A percentile compares a stretch with the other conserved stretches of the same genome.
phyloP scores from a whole-genome alignment of 2,113 vertebrate species.

The Siniperca knerii region DNA sequence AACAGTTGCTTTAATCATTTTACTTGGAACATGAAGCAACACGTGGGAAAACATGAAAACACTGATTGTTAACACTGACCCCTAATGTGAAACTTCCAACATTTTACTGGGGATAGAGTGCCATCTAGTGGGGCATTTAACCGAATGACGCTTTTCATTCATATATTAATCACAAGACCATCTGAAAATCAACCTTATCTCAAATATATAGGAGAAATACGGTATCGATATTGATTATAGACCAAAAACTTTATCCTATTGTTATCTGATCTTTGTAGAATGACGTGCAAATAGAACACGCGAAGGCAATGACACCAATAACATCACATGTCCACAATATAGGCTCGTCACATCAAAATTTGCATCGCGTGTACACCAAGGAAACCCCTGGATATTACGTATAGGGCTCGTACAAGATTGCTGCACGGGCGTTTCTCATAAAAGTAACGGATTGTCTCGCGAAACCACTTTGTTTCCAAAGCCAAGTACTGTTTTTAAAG shows the following conservation, averaged over 20 bases:
- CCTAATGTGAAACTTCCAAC: background rate
- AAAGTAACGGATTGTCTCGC: background rate
- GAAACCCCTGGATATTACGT: slow-evolving; percentile 17
- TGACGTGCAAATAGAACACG: background rate
- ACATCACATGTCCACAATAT: background rate
- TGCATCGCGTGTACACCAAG: background rate
- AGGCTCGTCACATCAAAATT: slow-evolving; percentile 26
- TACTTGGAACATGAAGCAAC: background rate
- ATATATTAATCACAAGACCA: slow-evolving; percentile 14
- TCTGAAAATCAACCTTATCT: background rate
- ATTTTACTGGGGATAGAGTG: slow-evolving; percentile 1
- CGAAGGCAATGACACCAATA: background rate
- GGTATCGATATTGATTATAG: rapidly evolving
- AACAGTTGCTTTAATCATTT: background rate
- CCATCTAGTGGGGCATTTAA: slow-evolving; percentile 55
- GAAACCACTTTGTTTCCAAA: background rate
- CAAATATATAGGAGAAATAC: background rate
- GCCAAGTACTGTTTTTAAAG: background rate
- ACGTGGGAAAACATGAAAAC: background rate
- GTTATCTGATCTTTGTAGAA: background rate
- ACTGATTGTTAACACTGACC: background rate
- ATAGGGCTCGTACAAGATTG: background rate
- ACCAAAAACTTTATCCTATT: rapidly evolving
- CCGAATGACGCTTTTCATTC: background rate
- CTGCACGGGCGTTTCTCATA: background rate